Evolutionary conservation across 2,113 vertebrate genomes (phyloP), one percentile per base, ranked within the genome.

Genomic region (Sinocyclocheilus anshuiensis): DNA sequence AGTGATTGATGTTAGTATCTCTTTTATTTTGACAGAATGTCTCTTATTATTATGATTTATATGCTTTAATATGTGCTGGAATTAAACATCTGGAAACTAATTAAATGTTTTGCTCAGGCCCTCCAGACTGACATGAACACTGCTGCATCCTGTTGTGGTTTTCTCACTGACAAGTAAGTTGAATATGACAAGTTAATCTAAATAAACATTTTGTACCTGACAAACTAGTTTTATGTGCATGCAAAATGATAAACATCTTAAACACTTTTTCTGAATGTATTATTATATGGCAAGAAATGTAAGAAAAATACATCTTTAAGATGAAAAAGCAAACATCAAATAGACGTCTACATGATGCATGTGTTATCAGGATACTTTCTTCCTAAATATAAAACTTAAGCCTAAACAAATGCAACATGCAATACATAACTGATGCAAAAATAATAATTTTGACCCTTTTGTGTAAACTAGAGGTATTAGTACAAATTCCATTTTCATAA

Each of bases 101-200:
- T 48, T 2, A 57, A 88, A n/a, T 89, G 45, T 75, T 16, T 33
- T 83, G 42, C 36, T 87, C 79, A 10, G 93, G 93, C 87, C n/a
- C 82, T 84, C 90, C 92, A 74, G 92, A 91, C 88, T 92, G 92
- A 91, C 85, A 95, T 95, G 94, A 94, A 86, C 67, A 84, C 87
- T 86, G 65, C 59, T 87, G 84, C 84, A 91, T 48, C 87, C 85
- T 77, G 22, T 50, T 67, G 59, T 90, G 83, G 22, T 88, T 81
- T 61, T 93, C 86, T 84, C 74, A 13, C 89, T 93, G 6, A 7
- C 39, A 94, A 94, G 94, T 95, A 93, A 91, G 87, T 1, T 36
- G 29, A 36, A 20, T 71, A 20, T 57, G 18, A 57, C 55, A 57
- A 2, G 61, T 63, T 63, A 12, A 63, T 11, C 10, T 26, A 65